These are phyloP conservation scores for Remorina albescens DNA, from an alignment of 2,797 vertebrate genomes.

Conservation along the genomic window DNA sequence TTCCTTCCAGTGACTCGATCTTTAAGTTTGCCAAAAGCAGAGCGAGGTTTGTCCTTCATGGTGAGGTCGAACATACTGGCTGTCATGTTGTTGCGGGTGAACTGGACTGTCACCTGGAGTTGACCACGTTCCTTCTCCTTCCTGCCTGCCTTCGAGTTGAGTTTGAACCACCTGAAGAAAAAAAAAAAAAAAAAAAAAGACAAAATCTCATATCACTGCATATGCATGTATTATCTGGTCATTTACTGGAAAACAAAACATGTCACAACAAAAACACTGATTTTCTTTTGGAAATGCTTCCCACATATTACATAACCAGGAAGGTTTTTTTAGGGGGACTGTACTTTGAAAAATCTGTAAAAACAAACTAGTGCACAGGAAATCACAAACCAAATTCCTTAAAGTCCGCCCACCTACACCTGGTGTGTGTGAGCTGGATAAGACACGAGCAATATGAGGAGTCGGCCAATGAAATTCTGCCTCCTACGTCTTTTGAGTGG, in stretches of 20 bases:
- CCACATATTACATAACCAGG: conserved; percentile 59
- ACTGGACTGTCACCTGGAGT: conserved; percentile 92
- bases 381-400: conserved; percentile 41
- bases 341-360: conserved; percentile 23
- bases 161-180: conserved; percentile 91
- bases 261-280: conserved; percentile 27
- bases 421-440: not conserved
- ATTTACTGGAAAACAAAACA: conserved; percentile 5
- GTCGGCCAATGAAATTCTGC: conserved; percentile 48
- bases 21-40: conserved; percentile 94
- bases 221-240: not conserved
- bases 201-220: not conserved
- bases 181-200: conserved; percentile 20
- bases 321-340: not conserved
- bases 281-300: conserved; percentile 54
- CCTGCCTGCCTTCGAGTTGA: conserved; percentile 92
- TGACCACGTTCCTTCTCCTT: conserved; percentile 96
- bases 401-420: conserved; percentile 29
- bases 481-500: conserved; percentile 38
- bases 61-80: conserved; percentile 99
- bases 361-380: conserved; percentile 48
- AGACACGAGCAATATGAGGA: conserved; percentile 24
- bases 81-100: conserved; percentile 93
- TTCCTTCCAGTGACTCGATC: conserved; percentile 95
- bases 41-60: conserved; percentile 93